Evolutionary conservation across 2,797 vertebrate species (phyloP).

Genomic region (Cuniculus paca): DNA sequence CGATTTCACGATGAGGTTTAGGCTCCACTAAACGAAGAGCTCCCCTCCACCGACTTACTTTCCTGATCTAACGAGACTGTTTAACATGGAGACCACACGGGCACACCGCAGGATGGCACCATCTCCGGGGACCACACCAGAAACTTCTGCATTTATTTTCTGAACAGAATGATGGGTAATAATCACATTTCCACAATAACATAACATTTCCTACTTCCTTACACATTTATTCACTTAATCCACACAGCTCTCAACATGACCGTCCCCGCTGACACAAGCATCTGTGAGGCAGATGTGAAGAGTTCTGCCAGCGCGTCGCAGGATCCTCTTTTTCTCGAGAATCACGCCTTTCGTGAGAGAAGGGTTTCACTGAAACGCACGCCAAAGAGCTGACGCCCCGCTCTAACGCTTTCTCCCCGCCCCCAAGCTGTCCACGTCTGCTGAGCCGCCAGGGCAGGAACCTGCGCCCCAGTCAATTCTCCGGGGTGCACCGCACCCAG

Average conservation of each 20-base stretch:
- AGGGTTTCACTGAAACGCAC: conserved; percentile 34
- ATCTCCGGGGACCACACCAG: not conserved
- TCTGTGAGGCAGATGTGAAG: not conserved
- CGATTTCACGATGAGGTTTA: conserved; percentile 47
- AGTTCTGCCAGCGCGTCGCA: not conserved
- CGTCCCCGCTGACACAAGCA: not conserved
- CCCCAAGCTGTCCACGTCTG: not conserved
- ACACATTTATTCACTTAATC: conserved; percentile 36
- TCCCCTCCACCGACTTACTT: conserved; percentile 35
- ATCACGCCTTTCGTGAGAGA: not conserved
- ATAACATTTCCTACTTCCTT: conserved; percentile 21
- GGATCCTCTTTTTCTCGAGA: conserved; percentile 21
- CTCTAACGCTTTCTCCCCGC: not conserved
- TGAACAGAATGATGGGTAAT: not conserved
- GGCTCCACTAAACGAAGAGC: conserved; percentile 25
- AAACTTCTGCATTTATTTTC: not conserved
- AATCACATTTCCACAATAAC: not conserved
- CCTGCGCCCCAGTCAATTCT: conserved; percentile 37
- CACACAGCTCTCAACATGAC: not conserved
- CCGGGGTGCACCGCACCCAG: not conserved
- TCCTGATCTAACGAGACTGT: not conserved
- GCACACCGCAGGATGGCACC: not conserved
- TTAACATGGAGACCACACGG: not conserved
- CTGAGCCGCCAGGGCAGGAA: not conserved
- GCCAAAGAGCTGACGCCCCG: not conserved